Base-by-base conservation (phyloP, 2,797 vertebrate species). In the Graptemys geographica region DNA sequence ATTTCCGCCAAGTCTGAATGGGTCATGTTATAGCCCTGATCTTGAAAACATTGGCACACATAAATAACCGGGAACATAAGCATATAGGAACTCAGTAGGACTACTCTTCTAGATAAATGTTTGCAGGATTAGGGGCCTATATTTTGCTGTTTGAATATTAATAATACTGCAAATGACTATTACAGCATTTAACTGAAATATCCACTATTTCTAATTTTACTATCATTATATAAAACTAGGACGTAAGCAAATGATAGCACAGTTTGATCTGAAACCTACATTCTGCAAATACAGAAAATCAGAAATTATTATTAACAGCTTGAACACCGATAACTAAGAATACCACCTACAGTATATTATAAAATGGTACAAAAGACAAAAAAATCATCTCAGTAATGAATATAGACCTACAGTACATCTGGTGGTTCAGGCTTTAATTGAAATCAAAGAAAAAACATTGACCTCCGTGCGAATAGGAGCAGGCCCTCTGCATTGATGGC, bases 361-460 rank as follows among this genome's bases (percentile, higher is more conserved):
- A 78, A 78, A 28, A 78, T 78, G 13, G 44, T 49, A 31, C 8
- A 18, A 31, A 78, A 49, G 13, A 8, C 6, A 47, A 31, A 76
- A 74, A 28, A 11, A 56, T 86, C 4, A 28, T 84, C 23, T 72
- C 31, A 62, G 51, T 44, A 37, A 37, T n/a, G 51, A 92, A 16
- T 0, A 0, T 74, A 82, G 87, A 37, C 41, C 28, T 21, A 2
- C 7, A 86, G 52, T 56, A 88, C 18, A 89, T 44, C 53, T 84
- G 28, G 12, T 31, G 44, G 41, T 53, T 81, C 0, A 0, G 84
- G 81, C 49, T 83, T 19, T 11, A 52, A 13, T 19, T 28, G 56
- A 93, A 65, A 78, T 72, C 79, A 92, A 90, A 87, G 65, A 12
- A 41, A 8, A 41, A 72, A 69, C 41, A 28, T 37, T 33, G 23